Percentiles rank a stretch among this genome's conserved stretches.
Evolutionary conservation across 2,888 invertebrate genomes (phyloP).

Genomic region (Beris chalybata): DNA sequence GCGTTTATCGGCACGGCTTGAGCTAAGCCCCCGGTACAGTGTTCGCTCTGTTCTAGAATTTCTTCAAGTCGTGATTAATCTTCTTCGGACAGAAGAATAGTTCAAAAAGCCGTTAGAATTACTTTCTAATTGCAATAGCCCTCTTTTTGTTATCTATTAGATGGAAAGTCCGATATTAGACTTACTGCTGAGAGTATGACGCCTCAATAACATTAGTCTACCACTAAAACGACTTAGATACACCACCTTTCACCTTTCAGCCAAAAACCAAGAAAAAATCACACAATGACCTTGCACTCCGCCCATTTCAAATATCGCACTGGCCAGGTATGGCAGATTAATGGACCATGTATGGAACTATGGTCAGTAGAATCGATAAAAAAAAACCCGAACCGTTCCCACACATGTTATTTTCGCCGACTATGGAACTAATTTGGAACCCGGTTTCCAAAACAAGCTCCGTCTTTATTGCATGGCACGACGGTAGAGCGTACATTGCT

Average conservation of each 20-base stretch:
- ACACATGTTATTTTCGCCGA: constrained; percentile 1
- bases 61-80: constrained; percentile 24
- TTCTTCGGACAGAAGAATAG: constrained; percentile 5
- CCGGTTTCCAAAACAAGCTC: too few species aligned
- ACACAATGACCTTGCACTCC: constrained; percentile 27
- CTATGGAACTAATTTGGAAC: constrained; percentile 4
- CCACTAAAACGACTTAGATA: not conserved
- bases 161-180: not conserved
- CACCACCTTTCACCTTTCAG: constrained; percentile 22
- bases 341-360: not conserved
- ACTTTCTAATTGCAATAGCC: constrained; percentile 26
- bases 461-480: too few species aligned
- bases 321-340: not conserved
- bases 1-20: constrained; percentile 5
- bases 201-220: constrained; percentile 26
- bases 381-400: constrained; percentile 13
- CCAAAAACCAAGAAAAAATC: not conserved
- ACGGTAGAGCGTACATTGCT: too few species aligned
- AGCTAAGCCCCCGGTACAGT: not conserved
- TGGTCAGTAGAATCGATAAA: not conserved
- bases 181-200: constrained; percentile 10
- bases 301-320: constrained; percentile 22
- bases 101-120: constrained; percentile 20
- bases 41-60: not conserved
- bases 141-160: not conserved